Base-by-base conservation (phyloP, 2,113 vertebrate species). In the Odocoileus hemionus region DNA sequence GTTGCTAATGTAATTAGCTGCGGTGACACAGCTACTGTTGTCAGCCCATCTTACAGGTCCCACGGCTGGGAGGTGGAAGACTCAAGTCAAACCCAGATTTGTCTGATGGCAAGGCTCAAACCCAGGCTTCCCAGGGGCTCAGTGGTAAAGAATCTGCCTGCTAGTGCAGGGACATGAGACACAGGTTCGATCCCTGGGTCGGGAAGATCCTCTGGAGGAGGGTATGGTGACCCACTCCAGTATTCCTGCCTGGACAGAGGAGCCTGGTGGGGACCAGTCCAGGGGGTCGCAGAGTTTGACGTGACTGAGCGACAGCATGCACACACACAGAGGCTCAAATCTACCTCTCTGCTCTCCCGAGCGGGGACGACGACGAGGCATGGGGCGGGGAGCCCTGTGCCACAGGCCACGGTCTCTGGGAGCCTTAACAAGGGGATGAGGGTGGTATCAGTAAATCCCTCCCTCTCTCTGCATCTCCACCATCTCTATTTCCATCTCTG, bases 271-370 rank as follows among this genome's bases (percentile, higher is more conserved):
- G n/a, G n/a, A n/a, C n/a, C n/a, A 74, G 67, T 74, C n/a, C 19
- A 74, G 5, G 67, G 36, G 10, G 19, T 74, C 1, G 0, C 67
- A 39, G 70, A 43, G 70, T 7, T 15, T 6, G 70, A 43, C 39
- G 26, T 0, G 39, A 26, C 70, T 76, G 39, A 43, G 7, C 6
- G 3, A 26, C 70, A 14, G 39, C 70, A 26, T 6, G 1, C 19
- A 6, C 0, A 0, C 12, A 43, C 23, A 26, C 23, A 43, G 2
- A 21, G 14, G 43, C 39, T 43, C 50, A 7, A 4, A 14, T 14
- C 28, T 21, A 19, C 15, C n/a, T 19, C 45, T 57, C 33, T 14
- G 7, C 39, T 57, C 30, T 23, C 47, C 57, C 0, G 0, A 55
- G 23, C 1, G 5, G 47, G 7, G 36, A 10, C 26, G 47, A 30